Base-by-base conservation (phyloP, 2,888 invertebrate genomes). In the Colletes collaris region DNA sequence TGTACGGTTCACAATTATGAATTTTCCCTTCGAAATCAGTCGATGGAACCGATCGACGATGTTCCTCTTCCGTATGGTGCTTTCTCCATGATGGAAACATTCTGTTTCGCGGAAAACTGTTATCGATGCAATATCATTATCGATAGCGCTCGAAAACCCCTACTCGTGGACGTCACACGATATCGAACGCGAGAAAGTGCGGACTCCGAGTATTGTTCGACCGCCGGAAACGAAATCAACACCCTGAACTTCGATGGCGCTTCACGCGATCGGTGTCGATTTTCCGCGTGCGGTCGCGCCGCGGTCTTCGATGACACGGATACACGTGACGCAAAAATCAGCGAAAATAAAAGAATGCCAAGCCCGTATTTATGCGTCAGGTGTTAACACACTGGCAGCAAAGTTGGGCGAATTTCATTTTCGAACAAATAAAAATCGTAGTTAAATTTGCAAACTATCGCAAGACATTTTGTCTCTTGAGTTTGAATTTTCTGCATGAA, bases 211-310 rank as follows among this genome's bases (percentile, higher is more conserved):
- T 67, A 69, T 79, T 63, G 65, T 73, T 52, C 76, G 68, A 78
- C 56, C 69, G 44, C 76, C 69, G 80, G 79, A 79, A 73, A 73
- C 58, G 80, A 73, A 80, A 79, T 62, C 73, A 73, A 80, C 80
- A 80, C 80, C 69, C 62, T 71, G 65, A 63, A 74, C 76, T 75
- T 72, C 63, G 56, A 64, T 7, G 62, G 56, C 64, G 66, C 13
- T 80, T 79, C 79, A 71, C 76, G 81, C 79, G 68, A 81, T 71
- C 70, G 73, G 74, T 75, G 69, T 81, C 80, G 56, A 71, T 75
- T 71, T 75, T 71, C 75, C 71, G 53, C 60, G 68, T 75, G 79
- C 56, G 69, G 76, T 76, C 53, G 13, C 49, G 44, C 4, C 37
- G 58, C 67, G 13, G 73, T 60, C 46, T 44, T 60, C 60, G 60